These are phyloP conservation scores for Galerucella calmariensis DNA, from an alignment of 2,888 invertebrate species.

Conservation along the genomic window DNA sequence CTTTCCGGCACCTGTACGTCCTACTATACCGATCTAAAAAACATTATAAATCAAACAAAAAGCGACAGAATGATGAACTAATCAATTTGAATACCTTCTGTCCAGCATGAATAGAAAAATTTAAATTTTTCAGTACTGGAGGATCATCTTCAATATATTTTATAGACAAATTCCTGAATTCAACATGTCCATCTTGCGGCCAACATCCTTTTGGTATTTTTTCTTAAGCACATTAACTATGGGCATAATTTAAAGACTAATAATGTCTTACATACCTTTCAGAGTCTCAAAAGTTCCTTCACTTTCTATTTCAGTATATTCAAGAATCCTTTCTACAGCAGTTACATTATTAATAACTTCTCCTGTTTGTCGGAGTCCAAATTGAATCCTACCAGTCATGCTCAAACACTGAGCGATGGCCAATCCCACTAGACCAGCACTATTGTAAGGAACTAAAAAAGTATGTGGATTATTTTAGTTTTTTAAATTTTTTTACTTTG, in stretches of 20 bases:
- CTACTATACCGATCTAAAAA: conserved; percentile 82
- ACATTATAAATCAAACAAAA: not conserved
- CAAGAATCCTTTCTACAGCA: conserved; percentile 80
- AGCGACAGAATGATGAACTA: not conserved
- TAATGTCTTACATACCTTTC: conserved; percentile 34
- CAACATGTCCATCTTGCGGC: conserved; percentile 71
- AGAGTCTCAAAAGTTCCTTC: conserved; percentile 74
- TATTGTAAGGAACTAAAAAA: conserved; percentile 34
- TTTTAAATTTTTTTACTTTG: not conserved
- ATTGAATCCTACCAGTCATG: conserved; percentile 77
- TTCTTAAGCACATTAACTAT: conserved; percentile 55
- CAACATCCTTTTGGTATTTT: conserved; percentile 67
- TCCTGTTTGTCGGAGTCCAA: conserved; percentile 82
- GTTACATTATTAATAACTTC: conserved; percentile 81
- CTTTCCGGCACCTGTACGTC: conserved; percentile 90
- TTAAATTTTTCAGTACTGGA: conserved; percentile 76
- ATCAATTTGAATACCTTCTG: conserved; percentile 69
- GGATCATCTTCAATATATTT: conserved; percentile 72
- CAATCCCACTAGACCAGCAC: conserved; percentile 55
- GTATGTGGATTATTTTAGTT: not conserved
- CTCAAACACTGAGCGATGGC: conserved; percentile 48
- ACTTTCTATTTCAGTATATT: conserved; percentile 79
- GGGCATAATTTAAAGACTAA: not conserved
- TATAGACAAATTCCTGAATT: conserved; percentile 71
- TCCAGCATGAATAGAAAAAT: conserved; percentile 71